Percentiles rank a stretch among this genome's conserved stretches.
Conservation (phyloP, 2,888 invertebrate species). For the Tanypteryx hageni region DNA sequence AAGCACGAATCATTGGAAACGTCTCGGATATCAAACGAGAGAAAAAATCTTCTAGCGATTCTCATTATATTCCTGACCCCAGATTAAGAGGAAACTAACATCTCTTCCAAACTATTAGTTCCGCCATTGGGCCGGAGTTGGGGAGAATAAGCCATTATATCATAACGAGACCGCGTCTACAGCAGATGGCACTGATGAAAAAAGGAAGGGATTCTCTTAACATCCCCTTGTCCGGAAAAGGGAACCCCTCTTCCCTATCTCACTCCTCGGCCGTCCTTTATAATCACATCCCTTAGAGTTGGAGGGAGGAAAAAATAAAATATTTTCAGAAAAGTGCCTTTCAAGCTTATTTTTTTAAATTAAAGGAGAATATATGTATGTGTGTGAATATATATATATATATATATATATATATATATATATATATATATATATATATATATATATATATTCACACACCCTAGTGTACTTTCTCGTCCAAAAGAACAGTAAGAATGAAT, state of each 20-base stretch:
- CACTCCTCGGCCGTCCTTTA: neutral
- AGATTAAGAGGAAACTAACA: conserved; percentile 59
- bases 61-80: conserved; percentile 40
- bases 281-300: conserved; percentile 14
- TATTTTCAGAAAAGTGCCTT: conserved; percentile 36
- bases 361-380: conserved; percentile 24
- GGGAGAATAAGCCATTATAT: conserved; percentile 54
- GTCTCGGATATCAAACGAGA: conserved; percentile 23
- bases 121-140: conserved; percentile 31
- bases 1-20: conserved; percentile 26
- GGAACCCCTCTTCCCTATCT: neutral
- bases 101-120: conserved; percentile 47
- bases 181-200: conserved; percentile 54
- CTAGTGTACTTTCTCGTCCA: no score
- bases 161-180: conserved; percentile 58
- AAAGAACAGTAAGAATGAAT: no score
- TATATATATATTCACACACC: no score
- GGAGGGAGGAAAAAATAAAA: conserved; percentile 7
- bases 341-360: conserved; percentile 29
- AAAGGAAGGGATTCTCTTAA: conserved; percentile 46
- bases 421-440: no score
- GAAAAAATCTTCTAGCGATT: conserved; percentile 22
- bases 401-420: no score
- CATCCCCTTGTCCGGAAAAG: conserved; percentile 51
- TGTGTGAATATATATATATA: no score